phyloP scores from a whole-genome alignment of 1,140 invertebrate genomes.

The Rhagoletis pomonella region DNA sequence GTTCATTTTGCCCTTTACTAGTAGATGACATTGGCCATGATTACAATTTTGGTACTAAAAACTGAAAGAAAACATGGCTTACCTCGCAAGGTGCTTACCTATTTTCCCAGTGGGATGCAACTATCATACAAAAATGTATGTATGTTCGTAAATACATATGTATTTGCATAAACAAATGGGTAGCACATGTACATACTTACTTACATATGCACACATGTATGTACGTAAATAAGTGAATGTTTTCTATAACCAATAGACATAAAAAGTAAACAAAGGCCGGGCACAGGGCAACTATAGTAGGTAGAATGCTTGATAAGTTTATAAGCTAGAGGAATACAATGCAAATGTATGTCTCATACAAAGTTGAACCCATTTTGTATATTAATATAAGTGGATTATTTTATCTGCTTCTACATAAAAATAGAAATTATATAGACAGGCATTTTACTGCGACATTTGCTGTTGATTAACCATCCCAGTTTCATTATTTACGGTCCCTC shows the following conservation, averaged over 20 bases:
- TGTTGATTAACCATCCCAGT: background rate
- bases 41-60: too few relatives aligned
- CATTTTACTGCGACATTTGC: background rate
- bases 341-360: background rate
- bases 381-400: conserved; percentile 21
- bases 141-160: too few relatives aligned
- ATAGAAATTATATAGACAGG: background rate
- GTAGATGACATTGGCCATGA: too few relatives aligned
- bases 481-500: background rate
- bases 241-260: too few relatives aligned
- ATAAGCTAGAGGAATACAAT: background rate
- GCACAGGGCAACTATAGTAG: background rate
- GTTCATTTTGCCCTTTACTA: too few relatives aligned
- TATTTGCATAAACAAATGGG: background rate
- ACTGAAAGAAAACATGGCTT: too few relatives aligned
- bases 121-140: too few relatives aligned
- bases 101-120: too few relatives aligned
- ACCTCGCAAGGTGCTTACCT: too few relatives aligned
- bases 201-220: background rate
- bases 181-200: background rate
- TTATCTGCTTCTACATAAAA: conserved; percentile 26
- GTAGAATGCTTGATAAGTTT: background rate
- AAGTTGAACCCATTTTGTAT: background rate
- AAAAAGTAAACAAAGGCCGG: background rate
- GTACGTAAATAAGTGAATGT: too few relatives aligned